A percentile compares a stretch with the other conserved stretches of the same genome.
Conservation (phyloP, 2,888 invertebrate genomes). For the Pseudococcus longispinus region DNA sequence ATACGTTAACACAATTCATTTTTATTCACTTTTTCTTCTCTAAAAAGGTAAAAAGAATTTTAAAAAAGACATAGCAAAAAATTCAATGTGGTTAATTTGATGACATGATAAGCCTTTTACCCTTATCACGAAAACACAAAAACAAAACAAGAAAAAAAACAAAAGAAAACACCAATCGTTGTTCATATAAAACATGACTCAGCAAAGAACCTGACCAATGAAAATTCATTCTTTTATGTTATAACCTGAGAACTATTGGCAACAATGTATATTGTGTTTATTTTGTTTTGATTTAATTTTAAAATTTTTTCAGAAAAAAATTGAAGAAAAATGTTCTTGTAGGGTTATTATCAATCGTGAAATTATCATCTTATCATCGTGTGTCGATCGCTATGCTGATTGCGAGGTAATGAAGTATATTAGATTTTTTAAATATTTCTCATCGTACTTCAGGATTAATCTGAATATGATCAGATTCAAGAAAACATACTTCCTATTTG, state of each 20-base stretch:
- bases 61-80: too few species aligned
- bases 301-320: not conserved
- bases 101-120: not conserved
- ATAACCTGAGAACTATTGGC: too few species aligned
- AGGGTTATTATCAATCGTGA: too few species aligned
- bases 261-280: not conserved
- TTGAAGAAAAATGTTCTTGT: not conserved
- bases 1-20: too few species aligned
- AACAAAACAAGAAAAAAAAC: not conserved
- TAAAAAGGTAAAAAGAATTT: too few species aligned
- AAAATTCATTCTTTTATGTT: not conserved
- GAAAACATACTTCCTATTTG: not conserved
- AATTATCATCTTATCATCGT: not conserved
- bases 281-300: not conserved
- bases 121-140: not conserved
- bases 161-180: not conserved
- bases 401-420: not conserved
- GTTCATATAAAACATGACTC: not conserved
- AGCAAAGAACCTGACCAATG: not conserved
- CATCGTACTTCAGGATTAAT: not conserved
- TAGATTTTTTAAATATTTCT: not conserved
- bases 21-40: too few species aligned
- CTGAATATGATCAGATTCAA: not conserved
- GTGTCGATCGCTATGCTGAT: not conserved
- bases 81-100: too few species aligned